These are phyloP conservation scores for Steinernema carpocapsae DNA, from an alignment of 2,888 invertebrate genomes.

Conservation along the genomic window DNA sequence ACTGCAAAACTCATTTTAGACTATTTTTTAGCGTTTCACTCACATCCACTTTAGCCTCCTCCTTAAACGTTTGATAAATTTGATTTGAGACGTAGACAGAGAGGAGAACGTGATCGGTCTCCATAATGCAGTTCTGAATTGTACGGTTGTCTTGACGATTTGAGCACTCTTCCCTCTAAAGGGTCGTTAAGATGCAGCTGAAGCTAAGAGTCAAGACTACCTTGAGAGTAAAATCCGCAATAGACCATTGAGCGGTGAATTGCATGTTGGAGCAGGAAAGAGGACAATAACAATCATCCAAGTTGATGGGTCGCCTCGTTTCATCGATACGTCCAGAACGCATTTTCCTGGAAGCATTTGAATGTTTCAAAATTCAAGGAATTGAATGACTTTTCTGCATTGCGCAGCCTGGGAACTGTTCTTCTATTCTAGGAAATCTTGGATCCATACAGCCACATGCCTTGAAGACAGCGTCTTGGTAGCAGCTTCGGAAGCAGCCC, in stretches of 20 bases:
- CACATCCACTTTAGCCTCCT: constrained; percentile 25
- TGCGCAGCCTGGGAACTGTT: constrained; percentile 36
- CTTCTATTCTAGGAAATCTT: constrained; percentile 38
- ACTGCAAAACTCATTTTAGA: constrained; percentile 40
- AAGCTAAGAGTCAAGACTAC: neutral
- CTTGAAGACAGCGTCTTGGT: constrained; percentile 41
- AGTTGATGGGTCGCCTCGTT: constrained; percentile 39
- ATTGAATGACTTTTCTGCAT: constrained; percentile 31
- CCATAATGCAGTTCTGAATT: neutral
- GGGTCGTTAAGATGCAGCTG: neutral
- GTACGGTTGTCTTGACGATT: neutral
- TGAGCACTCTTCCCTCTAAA: neutral
- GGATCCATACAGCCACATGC: constrained; percentile 46
- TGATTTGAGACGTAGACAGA: constrained; percentile 5
- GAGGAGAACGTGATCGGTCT: constrained; percentile 20
- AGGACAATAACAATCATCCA: constrained; percentile 43
- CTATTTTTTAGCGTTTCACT: neutral
- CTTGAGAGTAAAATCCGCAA: neutral
- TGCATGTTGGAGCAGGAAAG: constrained; percentile 41
- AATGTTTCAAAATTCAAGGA: neutral
- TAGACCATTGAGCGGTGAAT: constrained; percentile 25
- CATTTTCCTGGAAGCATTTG: constrained; percentile 37
- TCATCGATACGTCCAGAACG: constrained; percentile 37
- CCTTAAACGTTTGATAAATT: constrained; percentile 3
- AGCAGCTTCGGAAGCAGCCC: constrained; percentile 45